Conservation (phyloP, 2,797 vertebrate genomes). For the Epinephelus malabaricus region DNA sequence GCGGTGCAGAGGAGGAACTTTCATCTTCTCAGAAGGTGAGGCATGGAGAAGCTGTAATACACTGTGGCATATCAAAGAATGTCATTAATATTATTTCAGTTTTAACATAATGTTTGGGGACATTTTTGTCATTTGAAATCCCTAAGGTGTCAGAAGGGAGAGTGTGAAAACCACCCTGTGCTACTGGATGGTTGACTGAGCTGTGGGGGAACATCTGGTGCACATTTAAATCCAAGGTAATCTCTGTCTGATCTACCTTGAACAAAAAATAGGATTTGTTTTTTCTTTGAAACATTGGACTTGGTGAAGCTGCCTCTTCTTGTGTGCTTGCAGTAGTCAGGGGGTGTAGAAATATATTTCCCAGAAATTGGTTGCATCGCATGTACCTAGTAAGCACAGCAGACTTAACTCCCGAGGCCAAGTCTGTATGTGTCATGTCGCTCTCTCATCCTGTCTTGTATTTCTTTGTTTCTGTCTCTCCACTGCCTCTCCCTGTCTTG, state of each 20-base stretch:
- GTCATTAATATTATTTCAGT: not conserved
- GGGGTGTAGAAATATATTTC: slow-evolving; percentile 50
- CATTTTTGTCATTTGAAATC: not conserved
- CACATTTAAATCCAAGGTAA: slow-evolving; percentile 52
- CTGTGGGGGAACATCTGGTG: slow-evolving; percentile 34
- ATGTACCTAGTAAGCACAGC: not conserved
- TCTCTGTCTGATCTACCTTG: not conserved
- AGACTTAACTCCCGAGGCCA: not conserved
- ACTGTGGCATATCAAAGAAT: not conserved
- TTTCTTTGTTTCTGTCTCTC: not conserved
- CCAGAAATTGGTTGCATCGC: slow-evolving; percentile 26
- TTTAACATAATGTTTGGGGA: not conserved
- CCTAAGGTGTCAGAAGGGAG: slow-evolving; percentile 18
- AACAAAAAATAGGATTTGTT: not conserved
- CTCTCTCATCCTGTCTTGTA: not conserved
- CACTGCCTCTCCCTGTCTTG: no score
- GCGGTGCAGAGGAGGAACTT: not conserved
- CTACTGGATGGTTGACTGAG: slow-evolving; percentile 59
- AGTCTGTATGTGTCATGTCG: not conserved
- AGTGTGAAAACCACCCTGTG: slow-evolving; percentile 5
- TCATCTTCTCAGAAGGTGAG: slow-evolving; percentile 16
- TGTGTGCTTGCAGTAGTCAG: slow-evolving; percentile 3
- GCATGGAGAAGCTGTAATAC: not conserved
- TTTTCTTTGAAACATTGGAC: not conserved
- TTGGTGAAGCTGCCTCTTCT: not conserved